Conservation (phyloP, 2,888 invertebrate species). For the Argyresthia albistria region DNA sequence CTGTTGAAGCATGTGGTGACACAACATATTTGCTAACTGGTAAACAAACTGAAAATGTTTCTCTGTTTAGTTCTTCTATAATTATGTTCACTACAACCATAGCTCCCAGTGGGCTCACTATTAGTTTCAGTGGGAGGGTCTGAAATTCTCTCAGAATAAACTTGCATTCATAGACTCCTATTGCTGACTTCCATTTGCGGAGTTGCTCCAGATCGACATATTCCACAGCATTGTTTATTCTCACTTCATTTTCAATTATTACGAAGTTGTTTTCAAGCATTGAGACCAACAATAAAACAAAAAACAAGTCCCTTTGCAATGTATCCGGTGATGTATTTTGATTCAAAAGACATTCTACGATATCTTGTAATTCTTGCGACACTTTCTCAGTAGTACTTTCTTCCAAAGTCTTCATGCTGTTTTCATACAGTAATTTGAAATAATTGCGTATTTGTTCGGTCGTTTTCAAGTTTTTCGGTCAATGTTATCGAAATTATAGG, state of each 20-base stretch:
- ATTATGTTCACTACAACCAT: slow-evolving; percentile 44
- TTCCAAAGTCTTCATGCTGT: slow-evolving; percentile 33
- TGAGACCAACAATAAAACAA: slow-evolving; percentile 38
- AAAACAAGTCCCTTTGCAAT: slow-evolving; percentile 45
- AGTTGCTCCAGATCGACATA: slow-evolving; percentile 25
- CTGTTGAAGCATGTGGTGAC: slow-evolving; percentile 37
- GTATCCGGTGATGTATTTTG: slow-evolving; percentile 29
- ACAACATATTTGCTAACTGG: slow-evolving; percentile 49
- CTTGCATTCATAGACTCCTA: slow-evolving; percentile 34
- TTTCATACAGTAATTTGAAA: no score
- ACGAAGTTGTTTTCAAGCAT: slow-evolving; percentile 54
- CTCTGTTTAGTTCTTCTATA: slow-evolving; percentile 34
- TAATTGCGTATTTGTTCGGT: no score
- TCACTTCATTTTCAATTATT: slow-evolving; percentile 22
- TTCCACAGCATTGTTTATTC: slow-evolving; percentile 18
- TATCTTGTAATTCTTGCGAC: slow-evolving; percentile 31
- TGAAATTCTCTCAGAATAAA: slow-evolving; percentile 38
- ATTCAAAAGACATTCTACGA: slow-evolving; percentile 26
- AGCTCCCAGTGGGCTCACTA: slow-evolving; percentile 44
- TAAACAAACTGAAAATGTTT: slow-evolving; percentile 53
- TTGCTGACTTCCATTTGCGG: slow-evolving; percentile 28
- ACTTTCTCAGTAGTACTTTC: slow-evolving; percentile 44
- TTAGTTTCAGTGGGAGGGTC: slow-evolving; percentile 33
- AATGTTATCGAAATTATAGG: no score
- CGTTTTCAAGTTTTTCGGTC: no score